A percentile compares a stretch with the other conserved stretches of the same genome.
Evolutionary conservation across 2,888 invertebrate species (phyloP).

Genomic region (Mesoligia furuncula): DNA sequence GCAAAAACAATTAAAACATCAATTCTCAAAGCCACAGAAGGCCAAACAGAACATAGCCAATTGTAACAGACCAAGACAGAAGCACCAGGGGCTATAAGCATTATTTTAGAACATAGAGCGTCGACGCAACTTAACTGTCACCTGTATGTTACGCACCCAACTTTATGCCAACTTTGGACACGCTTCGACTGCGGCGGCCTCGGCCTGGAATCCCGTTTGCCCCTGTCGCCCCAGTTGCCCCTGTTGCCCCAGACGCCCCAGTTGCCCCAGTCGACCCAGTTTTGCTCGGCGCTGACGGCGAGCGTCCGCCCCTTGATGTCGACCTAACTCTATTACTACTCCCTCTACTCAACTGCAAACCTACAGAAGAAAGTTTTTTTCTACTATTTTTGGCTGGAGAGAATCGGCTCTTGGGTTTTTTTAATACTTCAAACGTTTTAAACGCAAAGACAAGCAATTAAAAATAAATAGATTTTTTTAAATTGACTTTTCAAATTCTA

Average conservation of each 20-base stretch:
- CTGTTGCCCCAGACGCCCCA: conserved; percentile 69
- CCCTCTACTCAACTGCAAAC: conserved; percentile 92
- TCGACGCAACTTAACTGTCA: conserved; percentile 88
- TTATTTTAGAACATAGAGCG: conserved; percentile 81
- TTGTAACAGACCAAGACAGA: conserved; percentile 60
- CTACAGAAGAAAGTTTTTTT: conserved; percentile 87
- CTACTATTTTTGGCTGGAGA: conserved; percentile 77
- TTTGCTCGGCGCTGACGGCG: conserved; percentile 87
- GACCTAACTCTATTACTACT: conserved; percentile 91
- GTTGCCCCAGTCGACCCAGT: conserved; percentile 65
- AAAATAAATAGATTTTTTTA: not conserved
- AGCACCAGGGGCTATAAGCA: conserved; percentile 74
- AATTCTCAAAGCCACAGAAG: conserved; percentile 66
- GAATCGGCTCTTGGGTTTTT: conserved; percentile 73
- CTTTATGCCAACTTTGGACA: conserved; percentile 90
- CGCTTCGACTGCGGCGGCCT: conserved; percentile 87
- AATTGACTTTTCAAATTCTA: not conserved
- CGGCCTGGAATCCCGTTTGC: conserved; percentile 75
- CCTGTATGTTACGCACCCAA: conserved; percentile 87
- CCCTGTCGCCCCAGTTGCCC: conserved; percentile 64
- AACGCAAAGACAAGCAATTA: not conserved
- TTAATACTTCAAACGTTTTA: not conserved
- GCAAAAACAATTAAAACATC: conserved; percentile 49
- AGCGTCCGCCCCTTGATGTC: conserved; percentile 86
- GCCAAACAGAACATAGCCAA: conserved; percentile 63